A percentile compares a stretch with the other conserved stretches of the same genome.
Conservation (phyloP, 2,888 invertebrate species). For the Lepidocyrtinus sp. region DNA sequence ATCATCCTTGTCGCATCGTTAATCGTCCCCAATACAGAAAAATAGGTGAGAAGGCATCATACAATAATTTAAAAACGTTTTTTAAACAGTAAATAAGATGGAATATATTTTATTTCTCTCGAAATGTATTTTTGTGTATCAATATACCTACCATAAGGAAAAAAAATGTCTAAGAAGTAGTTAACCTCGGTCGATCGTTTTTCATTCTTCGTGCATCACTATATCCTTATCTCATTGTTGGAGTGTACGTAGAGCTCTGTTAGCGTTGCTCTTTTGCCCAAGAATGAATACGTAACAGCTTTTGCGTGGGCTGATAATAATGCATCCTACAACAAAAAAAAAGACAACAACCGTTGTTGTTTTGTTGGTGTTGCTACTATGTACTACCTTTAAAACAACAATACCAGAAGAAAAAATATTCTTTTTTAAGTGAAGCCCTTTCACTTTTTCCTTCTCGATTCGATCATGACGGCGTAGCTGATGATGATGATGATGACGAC, state of each 20-base stretch:
- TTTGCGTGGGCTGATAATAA: conserved; percentile 54
- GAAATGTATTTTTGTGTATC: neutral
- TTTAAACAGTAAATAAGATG: conserved; percentile 5
- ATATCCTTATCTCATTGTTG: conserved; percentile 7
- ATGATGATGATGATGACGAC: conserved; percentile 31
- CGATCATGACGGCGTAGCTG: conserved; percentile 29
- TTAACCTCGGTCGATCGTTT: conserved; percentile 34
- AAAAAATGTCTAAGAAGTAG: conserved; percentile 33
- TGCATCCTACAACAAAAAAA: conserved; percentile 19
- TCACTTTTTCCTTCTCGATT: conserved; percentile 53
- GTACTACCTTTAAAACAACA: neutral
- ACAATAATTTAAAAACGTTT: neutral
- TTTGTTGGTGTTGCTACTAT: neutral
- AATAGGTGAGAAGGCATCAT: neutral
- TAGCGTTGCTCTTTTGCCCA: neutral
- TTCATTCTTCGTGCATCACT: neutral
- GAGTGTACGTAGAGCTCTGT: too few species aligned
- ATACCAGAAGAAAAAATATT: neutral
- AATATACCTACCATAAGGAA: neutral
- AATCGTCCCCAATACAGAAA: neutral
- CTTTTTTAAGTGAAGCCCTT: conserved; percentile 43
- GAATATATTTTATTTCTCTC: neutral
- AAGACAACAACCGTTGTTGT: neutral
- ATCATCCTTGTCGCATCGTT: neutral
- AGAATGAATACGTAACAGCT: conserved; percentile 32